Evolutionary conservation across 2,113 vertebrate genomes (phyloP).

Genomic region (Chinchilla lanigera): DNA sequence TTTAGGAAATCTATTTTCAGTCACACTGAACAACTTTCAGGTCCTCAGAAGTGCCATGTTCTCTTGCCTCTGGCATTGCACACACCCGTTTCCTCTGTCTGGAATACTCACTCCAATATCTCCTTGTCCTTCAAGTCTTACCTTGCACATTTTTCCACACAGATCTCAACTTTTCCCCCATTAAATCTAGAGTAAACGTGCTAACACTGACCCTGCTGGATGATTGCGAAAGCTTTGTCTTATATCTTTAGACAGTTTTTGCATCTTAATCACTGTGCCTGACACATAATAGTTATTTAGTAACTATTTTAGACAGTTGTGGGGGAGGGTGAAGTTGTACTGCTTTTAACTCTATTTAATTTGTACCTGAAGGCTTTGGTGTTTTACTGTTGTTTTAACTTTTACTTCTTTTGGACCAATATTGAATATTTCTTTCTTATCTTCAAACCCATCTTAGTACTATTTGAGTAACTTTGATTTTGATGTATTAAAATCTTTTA

Average conservation of each 20-base stretch:
- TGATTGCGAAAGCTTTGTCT: too few relatives aligned
- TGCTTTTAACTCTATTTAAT: not conserved
- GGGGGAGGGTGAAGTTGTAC: not conserved
- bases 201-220: too few relatives aligned
- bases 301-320: not conserved
- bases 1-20: not conserved
- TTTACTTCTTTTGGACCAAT: not conserved
- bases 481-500: not conserved
- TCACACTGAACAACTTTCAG: not conserved
- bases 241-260: not conserved
- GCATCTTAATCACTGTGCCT: not conserved
- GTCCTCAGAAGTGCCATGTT: not conserved
- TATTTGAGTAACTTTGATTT: not conserved
- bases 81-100: not conserved
- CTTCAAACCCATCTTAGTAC: not conserved
- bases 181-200: not conserved
- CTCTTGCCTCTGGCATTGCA: not conserved
- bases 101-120: not conserved
- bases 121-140: not conserved
- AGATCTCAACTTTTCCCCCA: not conserved
- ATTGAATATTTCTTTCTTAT: not conserved
- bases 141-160: not conserved
- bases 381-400: not conserved
- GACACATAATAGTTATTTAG: not conserved
- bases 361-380: not conserved